These are phyloP conservation scores for Mormoops blainvillei DNA, from an alignment of 2,113 vertebrate species.

Conservation along the genomic window DNA sequence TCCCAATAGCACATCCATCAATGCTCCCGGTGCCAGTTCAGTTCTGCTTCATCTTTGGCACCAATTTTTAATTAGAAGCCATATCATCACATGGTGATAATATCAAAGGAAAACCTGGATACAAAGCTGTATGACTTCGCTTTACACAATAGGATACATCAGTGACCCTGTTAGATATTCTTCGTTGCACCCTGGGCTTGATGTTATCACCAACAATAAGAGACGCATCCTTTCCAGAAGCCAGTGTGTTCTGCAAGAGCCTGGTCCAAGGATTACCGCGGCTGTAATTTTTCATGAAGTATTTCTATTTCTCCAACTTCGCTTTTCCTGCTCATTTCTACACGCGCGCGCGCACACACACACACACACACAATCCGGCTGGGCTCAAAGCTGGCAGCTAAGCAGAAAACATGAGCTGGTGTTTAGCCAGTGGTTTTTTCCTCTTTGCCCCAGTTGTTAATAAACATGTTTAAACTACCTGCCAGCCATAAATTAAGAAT, in stretches of 20 bases:
- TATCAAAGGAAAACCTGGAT: neutral
- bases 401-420: neutral
- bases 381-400: neutral
- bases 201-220: neutral
- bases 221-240: neutral
- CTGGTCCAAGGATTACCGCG: neutral
- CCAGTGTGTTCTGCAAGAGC: conserved; percentile 43
- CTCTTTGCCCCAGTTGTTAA: neutral
- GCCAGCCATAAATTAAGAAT: neutral
- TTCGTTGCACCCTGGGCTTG: neutral
- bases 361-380: neutral
- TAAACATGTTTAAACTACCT: neutral
- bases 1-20: neutral
- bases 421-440: neutral
- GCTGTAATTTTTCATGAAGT: neutral
- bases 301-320: conserved; percentile 12
- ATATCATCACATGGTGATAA: neutral
- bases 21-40: neutral
- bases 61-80: neutral
- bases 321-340: neutral
- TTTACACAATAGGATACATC: neutral
- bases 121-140: neutral
- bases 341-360: neutral
- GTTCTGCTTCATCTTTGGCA: neutral
- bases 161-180: neutral